A percentile compares a stretch with the other conserved stretches of the same genome.
These are phyloP conservation scores for Falco peregrinus DNA, from an alignment of 2,797 vertebrate genomes.

Conservation along the genomic window DNA sequence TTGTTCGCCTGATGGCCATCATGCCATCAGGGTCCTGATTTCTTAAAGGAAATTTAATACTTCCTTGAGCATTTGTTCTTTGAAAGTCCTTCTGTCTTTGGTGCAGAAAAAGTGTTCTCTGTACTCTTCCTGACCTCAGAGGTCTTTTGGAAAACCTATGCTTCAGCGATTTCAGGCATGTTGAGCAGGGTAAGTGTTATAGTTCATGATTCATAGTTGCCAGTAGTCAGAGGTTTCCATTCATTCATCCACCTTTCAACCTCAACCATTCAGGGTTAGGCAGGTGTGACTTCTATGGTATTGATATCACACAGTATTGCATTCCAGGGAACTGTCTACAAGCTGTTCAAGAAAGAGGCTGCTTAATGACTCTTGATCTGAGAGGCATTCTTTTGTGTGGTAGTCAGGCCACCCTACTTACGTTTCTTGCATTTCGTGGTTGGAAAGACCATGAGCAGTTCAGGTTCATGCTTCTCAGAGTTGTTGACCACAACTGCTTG, in stretches of 20 bases:
- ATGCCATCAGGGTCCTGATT: neutral
- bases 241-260: neutral
- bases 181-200: neutral
- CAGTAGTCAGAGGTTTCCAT: neutral
- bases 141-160: neutral
- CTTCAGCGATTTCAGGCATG: neutral
- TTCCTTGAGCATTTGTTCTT: neutral
- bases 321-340: slow-evolving; percentile 16
- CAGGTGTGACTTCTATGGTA: neutral
- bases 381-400: neutral
- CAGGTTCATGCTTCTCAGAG: neutral
- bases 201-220: neutral
- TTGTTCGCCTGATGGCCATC: neutral
- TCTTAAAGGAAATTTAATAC: neutral
- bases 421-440: neutral
- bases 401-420: neutral
- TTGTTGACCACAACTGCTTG: neutral
- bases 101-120: neutral
- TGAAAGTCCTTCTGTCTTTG: neutral
- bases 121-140: neutral
- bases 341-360: neutral
- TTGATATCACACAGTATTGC: neutral
- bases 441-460: neutral
- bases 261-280: neutral
- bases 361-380: neutral